Base-by-base conservation (phyloP, 1,140 invertebrate species). In the Antheraea pernyi region DNA sequence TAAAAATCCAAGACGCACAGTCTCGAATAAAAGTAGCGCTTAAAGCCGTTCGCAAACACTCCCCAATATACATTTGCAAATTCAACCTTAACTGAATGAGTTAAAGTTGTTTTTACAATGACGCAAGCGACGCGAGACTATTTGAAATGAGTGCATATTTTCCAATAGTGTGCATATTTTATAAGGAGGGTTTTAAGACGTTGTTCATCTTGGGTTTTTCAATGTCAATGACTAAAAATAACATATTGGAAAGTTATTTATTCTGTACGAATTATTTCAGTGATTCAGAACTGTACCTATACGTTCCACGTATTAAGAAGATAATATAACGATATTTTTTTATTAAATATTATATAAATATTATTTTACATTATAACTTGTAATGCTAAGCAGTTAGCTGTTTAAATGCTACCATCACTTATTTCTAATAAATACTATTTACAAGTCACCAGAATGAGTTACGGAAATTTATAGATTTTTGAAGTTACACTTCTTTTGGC, bases 351-450 rank as follows among this genome's bases (percentile, higher is more conserved):
- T 75, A 87, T 82, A 89, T 90, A 89, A 91, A 88, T 89, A 91
- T 88, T 91, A 88, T 85, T 88, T 89, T 91, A 91, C 86, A 90
- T 85, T 86, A 84, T 77, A 85, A 86, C 82, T 83, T 83, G 82
- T 81, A 59, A 59, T 18, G 58, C 79, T 88, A 89, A 89, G 88
- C 88, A 86, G 74, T 82, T 84, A 87, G 84, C 84, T 77, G 76
- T 83, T 80, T 87, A 88, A 83, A 86, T 85, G 82, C 88, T 89
- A 90, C 75, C 78, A 75, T 89, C 76, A 84, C 82, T 87, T 85
- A 87, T 71, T 30, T 70, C 87, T 90, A 90, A 88, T 90, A 91
- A 91, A 91, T 91, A 90, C 84, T 91, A 91, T 91, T 81, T 91
- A 91, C 88, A 91, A 70, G 84, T 86, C 83, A 89, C 89, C 87